phyloP scores from a whole-genome alignment of 2,888 invertebrate genomes.

The Teleogryllus oceanicus region DNA sequence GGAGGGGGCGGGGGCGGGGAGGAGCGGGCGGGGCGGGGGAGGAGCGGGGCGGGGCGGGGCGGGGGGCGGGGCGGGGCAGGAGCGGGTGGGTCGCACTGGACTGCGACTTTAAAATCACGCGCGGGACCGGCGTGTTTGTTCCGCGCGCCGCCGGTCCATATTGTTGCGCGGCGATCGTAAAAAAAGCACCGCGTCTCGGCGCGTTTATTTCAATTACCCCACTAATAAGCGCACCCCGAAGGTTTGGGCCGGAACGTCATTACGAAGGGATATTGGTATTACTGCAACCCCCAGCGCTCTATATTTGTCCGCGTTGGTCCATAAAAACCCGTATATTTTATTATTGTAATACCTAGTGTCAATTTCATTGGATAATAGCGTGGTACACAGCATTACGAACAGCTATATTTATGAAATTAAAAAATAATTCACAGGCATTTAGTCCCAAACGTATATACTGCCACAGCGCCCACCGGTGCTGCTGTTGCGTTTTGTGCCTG shows the following conservation, averaged over 20 bases:
- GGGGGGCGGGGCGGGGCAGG: not conserved
- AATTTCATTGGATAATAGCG: slow-evolving; percentile 10
- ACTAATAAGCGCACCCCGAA: slow-evolving; percentile 5
- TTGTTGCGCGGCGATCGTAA: not conserved
- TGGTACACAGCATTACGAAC: slow-evolving; percentile 3
- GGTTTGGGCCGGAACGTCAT: slow-evolving; percentile 18
- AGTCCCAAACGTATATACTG: slow-evolving; percentile 11
- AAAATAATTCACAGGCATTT: slow-evolving; percentile 18
- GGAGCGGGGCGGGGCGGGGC: not conserved
- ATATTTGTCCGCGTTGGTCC: not conserved
- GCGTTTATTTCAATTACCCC: not conserved
- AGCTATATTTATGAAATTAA: slow-evolving; percentile 9
- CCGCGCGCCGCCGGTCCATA: not conserved
- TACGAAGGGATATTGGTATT: slow-evolving; percentile 2
- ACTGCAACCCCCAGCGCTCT: slow-evolving; percentile 7
- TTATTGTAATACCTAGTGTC: slow-evolving; percentile 18
- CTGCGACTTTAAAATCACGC: not conserved
- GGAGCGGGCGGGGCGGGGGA: not conserved
- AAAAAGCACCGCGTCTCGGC: slow-evolving; percentile 9
- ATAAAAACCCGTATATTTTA: slow-evolving; percentile 10
- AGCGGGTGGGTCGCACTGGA: not conserved
- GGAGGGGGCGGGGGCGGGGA: not conserved
- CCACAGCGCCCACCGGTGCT: not conserved
- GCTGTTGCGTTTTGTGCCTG: not conserved
- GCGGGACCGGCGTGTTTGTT: not conserved